A percentile compares a stretch with the other conserved stretches of the same genome.
Conservation (phyloP, 1,140 invertebrate genomes). For the Heliconius hewitsoni region DNA sequence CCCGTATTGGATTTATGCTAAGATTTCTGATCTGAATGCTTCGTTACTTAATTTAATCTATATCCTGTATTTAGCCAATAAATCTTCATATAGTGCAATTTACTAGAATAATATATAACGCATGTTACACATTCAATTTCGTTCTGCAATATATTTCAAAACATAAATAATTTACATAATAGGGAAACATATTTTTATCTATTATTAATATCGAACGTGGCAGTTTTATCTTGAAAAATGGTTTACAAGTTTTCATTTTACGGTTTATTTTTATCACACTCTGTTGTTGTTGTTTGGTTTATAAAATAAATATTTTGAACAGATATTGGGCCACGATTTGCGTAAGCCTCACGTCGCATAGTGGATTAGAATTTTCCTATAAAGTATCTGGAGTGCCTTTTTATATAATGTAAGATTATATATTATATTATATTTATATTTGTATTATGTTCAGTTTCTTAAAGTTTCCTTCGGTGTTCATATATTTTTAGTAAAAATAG, state of each 20-base stretch:
- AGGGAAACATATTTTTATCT: conserved; percentile 16
- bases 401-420: neutral
- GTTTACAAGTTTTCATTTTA: conserved; percentile 9
- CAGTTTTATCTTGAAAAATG: conserved; percentile 12
- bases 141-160: neutral
- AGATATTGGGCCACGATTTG: conserved; percentile 26
- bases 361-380: conserved; percentile 20
- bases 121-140: neutral
- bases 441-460: neutral
- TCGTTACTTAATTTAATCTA: neutral
- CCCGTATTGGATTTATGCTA: too few relatives aligned
- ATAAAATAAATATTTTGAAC: conserved; percentile 12
- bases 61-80: neutral
- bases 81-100: neutral
- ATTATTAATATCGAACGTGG: conserved; percentile 2
- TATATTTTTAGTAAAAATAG: too few relatives aligned
- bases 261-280: conserved; percentile 10
- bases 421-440: neutral
- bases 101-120: neutral
- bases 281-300: neutral
- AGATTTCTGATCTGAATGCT: neutral
- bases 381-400: conserved; percentile 22
- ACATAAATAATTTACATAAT: conserved; percentile 9
- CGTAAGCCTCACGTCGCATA: conserved; percentile 23
- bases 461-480: too few relatives aligned